Base-by-base conservation (phyloP, 1,140 invertebrate genomes). In the Drosophila sucinea region DNA sequence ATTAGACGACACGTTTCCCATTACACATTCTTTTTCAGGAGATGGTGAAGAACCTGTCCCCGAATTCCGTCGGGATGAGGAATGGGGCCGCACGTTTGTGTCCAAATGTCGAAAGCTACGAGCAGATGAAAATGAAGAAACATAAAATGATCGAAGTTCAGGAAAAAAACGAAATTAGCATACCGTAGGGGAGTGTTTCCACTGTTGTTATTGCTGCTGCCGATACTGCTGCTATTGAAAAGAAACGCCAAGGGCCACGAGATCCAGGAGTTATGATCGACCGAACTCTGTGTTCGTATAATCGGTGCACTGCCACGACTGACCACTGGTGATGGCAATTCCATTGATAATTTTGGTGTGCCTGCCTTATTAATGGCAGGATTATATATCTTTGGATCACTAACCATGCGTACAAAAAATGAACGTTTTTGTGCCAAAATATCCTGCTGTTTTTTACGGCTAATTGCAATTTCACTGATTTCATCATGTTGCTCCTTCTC, bases 351-450 rank as follows among this genome's bases (percentile, higher is more conserved):
- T 11, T 93, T 93, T 0, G 94, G 94, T 40, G 95, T 94, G 41
- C 95, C 93, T 3, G 95, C 94, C 92, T 96, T 96, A 80, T 95
- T 95, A 76, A 97, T 96, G 66, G 96, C 96, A 17, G 97, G 97
- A 93, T 98, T 98, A 93, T 98, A 98, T 69, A 98, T 97, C 90
- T 99, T 99, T 0, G 98, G 98, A 93, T 99, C 98, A 73, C 96
- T 97, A 33, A 97, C 98, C 98, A 99, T 99, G 17, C 98, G 95
- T 57, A 99, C 98, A 92, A 99, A 99, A 93, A 98, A 97, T 29
- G 97, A 98, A 32, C 98, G 94, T 92, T 98, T 98, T 92, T 98
- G 96, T 5, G 96, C 96, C 76, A 98, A 92, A 11, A 96, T 96
- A 47, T 96, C 95, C 68, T 92, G 77, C 67, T 92, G 78, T 65